Percentiles rank a stretch among this genome's conserved stretches.
Evolutionary conservation across 2,113 vertebrate species (phyloP).

Genomic region (Panthera tigris): DNA sequence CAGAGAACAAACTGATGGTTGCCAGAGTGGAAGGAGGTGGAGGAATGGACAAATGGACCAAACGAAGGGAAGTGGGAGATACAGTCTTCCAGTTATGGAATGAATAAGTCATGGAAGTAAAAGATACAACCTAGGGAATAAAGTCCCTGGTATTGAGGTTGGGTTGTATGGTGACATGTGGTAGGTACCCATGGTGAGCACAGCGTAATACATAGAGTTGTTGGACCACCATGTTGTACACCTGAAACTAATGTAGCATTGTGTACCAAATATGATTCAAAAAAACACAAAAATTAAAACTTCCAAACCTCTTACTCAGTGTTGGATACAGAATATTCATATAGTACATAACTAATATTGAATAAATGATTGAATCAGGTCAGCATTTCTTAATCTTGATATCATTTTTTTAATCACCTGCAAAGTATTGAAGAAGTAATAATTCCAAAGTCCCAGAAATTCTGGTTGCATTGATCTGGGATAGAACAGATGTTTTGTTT

Average conservation of each 20-base stretch:
- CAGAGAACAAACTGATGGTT: neutral
- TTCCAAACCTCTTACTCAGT: neutral
- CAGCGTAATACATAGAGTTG: neutral
- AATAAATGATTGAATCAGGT: slow-evolving; percentile 19
- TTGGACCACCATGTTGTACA: neutral
- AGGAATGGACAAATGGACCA: neutral
- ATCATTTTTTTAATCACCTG: slow-evolving; percentile 25
- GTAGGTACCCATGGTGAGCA: neutral
- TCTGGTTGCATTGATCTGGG: neutral
- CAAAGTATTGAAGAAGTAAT: slow-evolving; percentile 17
- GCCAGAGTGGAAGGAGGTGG: neutral
- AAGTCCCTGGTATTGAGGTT: neutral
- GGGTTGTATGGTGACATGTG: neutral
- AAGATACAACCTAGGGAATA: neutral
- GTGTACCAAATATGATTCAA: neutral
- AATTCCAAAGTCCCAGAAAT: neutral
- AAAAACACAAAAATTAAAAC: neutral
- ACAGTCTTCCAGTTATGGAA: neutral
- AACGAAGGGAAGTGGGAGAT: neutral
- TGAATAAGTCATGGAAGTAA: neutral
- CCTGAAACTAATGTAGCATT: neutral
- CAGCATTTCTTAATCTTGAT: neutral
- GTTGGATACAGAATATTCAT: neutral
- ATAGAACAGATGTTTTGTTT: neutral
- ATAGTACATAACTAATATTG: neutral